Conservation (phyloP, 2,797 vertebrate species). For the Micrastur ruficollis region DNA sequence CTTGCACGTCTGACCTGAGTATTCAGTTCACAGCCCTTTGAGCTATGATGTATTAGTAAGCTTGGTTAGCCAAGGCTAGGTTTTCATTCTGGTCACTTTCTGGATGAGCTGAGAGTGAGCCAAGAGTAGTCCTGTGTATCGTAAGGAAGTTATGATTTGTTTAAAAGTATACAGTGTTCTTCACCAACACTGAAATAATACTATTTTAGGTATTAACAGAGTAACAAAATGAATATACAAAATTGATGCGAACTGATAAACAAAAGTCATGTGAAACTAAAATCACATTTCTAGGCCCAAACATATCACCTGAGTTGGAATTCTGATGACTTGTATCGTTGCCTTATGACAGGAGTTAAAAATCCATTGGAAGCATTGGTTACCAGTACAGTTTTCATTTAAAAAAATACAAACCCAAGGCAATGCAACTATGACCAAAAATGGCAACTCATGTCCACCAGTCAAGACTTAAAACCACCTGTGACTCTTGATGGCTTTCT, state of each 20-base stretch:
- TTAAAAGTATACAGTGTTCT: not conserved
- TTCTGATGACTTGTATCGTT: not conserved
- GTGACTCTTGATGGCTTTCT: not conserved
- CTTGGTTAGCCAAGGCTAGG: not conserved
- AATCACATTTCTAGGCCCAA: not conserved
- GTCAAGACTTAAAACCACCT: not conserved
- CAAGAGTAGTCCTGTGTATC: not conserved
- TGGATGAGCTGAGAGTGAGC: not conserved
- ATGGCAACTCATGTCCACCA: not conserved
- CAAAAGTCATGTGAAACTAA: not conserved
- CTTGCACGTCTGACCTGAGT: not conserved
- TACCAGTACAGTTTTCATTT: not conserved
- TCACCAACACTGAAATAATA: not conserved
- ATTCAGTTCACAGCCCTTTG: not conserved
- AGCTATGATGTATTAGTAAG: not conserved
- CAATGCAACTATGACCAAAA: not conserved
- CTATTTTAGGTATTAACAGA: not conserved
- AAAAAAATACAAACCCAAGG: not conserved
- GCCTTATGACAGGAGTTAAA: not conserved
- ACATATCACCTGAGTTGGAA: not conserved
- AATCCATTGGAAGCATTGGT: not conserved
- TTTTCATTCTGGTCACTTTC: not conserved
- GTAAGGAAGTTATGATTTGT: not conserved
- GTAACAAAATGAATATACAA: not conserved
- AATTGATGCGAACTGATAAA: not conserved